Evolutionary conservation across 2,888 invertebrate genomes (phyloP).

Genomic region (Magallana nippona): DNA sequence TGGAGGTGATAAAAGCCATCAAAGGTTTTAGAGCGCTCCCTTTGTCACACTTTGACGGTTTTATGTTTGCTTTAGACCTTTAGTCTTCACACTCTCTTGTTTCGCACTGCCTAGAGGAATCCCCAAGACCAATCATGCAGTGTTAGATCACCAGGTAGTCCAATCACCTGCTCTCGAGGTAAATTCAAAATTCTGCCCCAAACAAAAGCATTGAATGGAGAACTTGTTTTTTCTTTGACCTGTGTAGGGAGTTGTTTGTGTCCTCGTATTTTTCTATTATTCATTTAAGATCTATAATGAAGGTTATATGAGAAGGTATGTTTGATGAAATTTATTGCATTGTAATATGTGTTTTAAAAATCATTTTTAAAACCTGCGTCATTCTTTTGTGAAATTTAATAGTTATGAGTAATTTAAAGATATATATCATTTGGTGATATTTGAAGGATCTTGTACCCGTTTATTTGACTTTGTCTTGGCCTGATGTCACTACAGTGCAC

Average conservation of each 20-base stretch:
- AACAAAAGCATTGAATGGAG: neutral
- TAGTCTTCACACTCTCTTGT: neutral
- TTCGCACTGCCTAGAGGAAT: neutral
- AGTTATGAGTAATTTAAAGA: neutral
- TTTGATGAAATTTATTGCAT: neutral
- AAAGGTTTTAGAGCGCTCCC: conserved; percentile 1
- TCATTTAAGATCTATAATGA: neutral
- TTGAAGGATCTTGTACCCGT: too few relatives aligned
- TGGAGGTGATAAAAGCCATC: conserved; percentile 8
- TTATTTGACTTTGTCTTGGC: too few relatives aligned
- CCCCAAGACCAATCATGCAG: neutral
- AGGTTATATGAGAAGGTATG: neutral
- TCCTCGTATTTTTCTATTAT: neutral
- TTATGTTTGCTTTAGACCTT: conserved; percentile 7
- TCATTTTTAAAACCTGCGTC: neutral
- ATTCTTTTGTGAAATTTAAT: neutral
- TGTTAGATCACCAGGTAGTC: conserved; percentile 1
- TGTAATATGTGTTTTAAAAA: neutral
- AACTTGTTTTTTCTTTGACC: neutral
- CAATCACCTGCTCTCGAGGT: conserved; percentile 35
- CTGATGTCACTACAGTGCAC: neutral
- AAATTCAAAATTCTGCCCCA: conserved; percentile 19
- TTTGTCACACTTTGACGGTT: conserved; percentile 9
- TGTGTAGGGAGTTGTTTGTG: neutral
- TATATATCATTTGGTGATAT: too few relatives aligned